Conservation (phyloP, 2,888 invertebrate genomes). For the Cenopis cana region DNA sequence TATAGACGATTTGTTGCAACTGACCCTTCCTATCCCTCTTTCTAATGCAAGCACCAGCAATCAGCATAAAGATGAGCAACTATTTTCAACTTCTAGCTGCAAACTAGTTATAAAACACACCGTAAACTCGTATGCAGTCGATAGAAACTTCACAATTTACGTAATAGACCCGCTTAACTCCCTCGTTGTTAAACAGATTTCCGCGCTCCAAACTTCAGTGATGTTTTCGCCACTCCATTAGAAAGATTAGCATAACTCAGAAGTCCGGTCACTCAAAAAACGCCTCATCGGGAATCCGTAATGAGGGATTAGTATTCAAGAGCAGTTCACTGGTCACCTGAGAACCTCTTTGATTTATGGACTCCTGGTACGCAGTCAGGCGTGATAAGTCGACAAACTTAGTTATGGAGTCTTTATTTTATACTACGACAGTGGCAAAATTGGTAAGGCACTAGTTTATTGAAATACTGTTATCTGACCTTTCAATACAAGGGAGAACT, state of each 20-base stretch:
- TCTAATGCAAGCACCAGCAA: too few relatives aligned
- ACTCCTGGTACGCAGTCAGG: conserved; percentile 13
- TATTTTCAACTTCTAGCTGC: too few relatives aligned
- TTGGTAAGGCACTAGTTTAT: too few relatives aligned
- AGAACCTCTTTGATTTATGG: conserved; percentile 33
- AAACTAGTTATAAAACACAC: too few relatives aligned
- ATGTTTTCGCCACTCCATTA: conserved; percentile 38
- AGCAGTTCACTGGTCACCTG: conserved; percentile 31
- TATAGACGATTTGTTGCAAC: too few relatives aligned
- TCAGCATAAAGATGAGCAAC: too few relatives aligned
- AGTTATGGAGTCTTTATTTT: conserved; percentile 1
- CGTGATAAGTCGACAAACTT: conserved; percentile 2
- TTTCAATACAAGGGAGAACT: too few relatives aligned
- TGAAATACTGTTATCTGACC: too few relatives aligned
- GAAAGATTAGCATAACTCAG: conserved; percentile 38
- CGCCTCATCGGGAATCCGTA: conserved; percentile 36
- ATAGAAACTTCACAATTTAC: conserved; percentile 17
- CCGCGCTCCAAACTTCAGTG: conserved; percentile 16
- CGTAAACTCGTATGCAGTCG: not conserved
- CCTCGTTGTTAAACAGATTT: conserved; percentile 22
- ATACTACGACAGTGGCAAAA: not conserved
- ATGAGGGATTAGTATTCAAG: conserved; percentile 43
- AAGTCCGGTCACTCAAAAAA: conserved; percentile 26
- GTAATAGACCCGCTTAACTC: conserved; percentile 2
- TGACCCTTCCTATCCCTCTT: too few relatives aligned